phyloP scores from a whole-genome alignment of 2,888 invertebrate genomes.

The Sinentomon sp. region DNA sequence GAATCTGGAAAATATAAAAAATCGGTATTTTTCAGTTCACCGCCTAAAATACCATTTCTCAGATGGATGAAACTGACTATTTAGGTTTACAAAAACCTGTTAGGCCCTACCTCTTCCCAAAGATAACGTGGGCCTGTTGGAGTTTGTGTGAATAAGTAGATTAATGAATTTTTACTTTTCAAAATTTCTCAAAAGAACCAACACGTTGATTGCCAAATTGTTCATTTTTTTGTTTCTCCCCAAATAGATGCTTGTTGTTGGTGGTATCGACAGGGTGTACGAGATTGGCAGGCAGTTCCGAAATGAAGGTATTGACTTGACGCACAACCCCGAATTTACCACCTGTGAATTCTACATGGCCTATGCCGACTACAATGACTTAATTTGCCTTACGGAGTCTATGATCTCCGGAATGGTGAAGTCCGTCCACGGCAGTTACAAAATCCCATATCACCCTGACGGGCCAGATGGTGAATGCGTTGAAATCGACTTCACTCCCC shows the following conservation, averaged over 20 bases:
- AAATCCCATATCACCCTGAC: conserved; percentile 74
- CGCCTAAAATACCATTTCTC: too few species aligned
- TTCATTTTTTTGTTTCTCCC: conserved; percentile 11
- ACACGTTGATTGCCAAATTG: too few species aligned
- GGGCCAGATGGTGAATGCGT: conserved; percentile 51
- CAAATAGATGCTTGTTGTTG: conserved; percentile 88
- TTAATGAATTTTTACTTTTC: too few species aligned
- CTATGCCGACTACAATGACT: conserved; percentile 92
- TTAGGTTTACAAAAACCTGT: too few species aligned
- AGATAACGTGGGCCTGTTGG: too few species aligned
- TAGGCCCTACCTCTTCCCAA: too few species aligned
- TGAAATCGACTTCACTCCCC: conserved; percentile 89
- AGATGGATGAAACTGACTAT: too few species aligned
- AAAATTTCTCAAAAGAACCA: too few species aligned
- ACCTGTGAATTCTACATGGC: conserved; percentile 99
- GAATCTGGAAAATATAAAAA: too few species aligned
- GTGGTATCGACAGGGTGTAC: conserved; percentile 78
- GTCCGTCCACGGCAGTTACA: conserved; percentile 65
- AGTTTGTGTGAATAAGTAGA: too few species aligned
- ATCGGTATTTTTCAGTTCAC: too few species aligned
- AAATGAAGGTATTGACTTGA: conserved; percentile 95
- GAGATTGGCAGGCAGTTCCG: conserved; percentile 83
- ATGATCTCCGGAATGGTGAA: conserved; percentile 85
- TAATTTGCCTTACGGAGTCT: conserved; percentile 73
- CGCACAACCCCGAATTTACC: conserved; percentile 98